These are phyloP conservation scores for Pollachius pollachius DNA, from an alignment of 2,113 vertebrate species.

Conservation along the genomic window DNA sequence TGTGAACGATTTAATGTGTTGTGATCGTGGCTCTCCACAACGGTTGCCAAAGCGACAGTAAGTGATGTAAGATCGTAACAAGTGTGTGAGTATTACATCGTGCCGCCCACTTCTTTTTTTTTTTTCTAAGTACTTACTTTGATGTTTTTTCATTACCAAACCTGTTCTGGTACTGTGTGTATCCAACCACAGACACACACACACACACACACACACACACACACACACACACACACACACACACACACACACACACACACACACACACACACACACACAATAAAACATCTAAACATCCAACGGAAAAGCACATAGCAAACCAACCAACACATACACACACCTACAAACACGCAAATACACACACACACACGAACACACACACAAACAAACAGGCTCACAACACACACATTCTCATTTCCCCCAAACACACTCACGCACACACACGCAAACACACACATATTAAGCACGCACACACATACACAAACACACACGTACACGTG, in stretches of 20 bases:
- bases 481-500: background rate
- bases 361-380: background rate
- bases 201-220: slow-evolving; percentile 1
- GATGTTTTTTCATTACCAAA: background rate
- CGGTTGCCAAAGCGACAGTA: background rate
- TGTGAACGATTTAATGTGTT: too few relatives aligned
- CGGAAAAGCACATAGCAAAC: too few relatives aligned
- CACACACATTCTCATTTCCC: background rate
- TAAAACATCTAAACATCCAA: too few relatives aligned
- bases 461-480: background rate
- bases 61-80: background rate
- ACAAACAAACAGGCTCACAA: background rate
- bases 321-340: background rate
- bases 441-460: background rate
- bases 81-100: background rate
- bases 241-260: background rate
- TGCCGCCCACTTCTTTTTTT: background rate
- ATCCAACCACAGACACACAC: background rate
- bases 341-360: background rate
- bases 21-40: background rate
- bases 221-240: slow-evolving; percentile 7
- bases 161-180: background rate
- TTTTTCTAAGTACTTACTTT: background rate
- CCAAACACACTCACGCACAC: background rate
- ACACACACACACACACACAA: background rate